Conservation (phyloP, 35 echinoderm and acorn worm genomes). For the Eucidaris tribuloides region DNA sequence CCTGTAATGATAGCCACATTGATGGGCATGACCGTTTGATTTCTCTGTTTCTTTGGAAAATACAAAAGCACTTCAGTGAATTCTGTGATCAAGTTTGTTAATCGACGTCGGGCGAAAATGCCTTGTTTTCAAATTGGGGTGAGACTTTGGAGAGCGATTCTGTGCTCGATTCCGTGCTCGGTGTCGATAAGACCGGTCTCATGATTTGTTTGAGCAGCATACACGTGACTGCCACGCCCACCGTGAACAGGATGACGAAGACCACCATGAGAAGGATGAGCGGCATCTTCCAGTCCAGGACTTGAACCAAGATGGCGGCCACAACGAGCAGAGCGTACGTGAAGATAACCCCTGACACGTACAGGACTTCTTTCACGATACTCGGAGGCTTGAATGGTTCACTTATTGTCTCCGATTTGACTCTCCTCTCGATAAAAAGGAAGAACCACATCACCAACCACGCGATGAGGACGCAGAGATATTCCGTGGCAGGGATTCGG, state of each 20-base stretch:
- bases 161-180: too few species aligned
- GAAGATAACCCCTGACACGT: conserved; percentile 11
- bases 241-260: conserved; percentile 18
- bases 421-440: conserved; percentile 41
- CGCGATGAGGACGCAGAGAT: conserved; percentile 38
- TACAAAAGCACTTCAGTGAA: too few species aligned
- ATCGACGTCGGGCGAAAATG: too few species aligned
- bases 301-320: conserved; percentile 27
- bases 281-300: conserved; percentile 43
- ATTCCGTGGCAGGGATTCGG: conserved; percentile 73
- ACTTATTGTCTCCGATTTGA: background rate
- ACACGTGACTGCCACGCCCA: background rate
- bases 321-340: conserved; percentile 39
- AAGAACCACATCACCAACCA: conserved; percentile 62
- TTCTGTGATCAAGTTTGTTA: too few species aligned
- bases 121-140: background rate
- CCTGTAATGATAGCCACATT: too few species aligned
- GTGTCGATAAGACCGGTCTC: conserved; percentile 1
- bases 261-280: conserved; percentile 45
- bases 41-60: too few species aligned
- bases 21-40: too few species aligned
- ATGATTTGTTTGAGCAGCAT: conserved; percentile 60
- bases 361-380: conserved; percentile 9
- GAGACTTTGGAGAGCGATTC: conserved; percentile 6
- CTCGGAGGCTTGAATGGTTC: background rate